A percentile compares a stretch with the other conserved stretches of the same genome.
These are phyloP conservation scores for Adelges cooleyi DNA, from an alignment of 1,140 invertebrate species.

Conservation along the genomic window DNA sequence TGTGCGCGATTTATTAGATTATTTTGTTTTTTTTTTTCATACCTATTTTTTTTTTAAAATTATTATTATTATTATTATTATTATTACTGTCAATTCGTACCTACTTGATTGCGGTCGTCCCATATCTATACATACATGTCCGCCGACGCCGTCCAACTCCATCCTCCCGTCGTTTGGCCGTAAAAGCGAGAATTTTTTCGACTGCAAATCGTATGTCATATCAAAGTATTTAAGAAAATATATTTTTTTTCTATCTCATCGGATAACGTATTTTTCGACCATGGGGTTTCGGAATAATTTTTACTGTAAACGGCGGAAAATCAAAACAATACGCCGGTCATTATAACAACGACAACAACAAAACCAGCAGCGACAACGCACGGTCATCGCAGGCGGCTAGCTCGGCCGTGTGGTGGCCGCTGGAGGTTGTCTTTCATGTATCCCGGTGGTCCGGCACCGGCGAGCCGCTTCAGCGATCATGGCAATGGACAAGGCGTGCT, in stretches of 20 bases:
- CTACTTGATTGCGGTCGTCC: too few species aligned
- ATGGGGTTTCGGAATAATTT: not conserved
- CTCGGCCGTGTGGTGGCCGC: not conserved
- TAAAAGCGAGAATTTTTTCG: not conserved
- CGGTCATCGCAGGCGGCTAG: not conserved
- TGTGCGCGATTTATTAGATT: not conserved
- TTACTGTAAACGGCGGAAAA: not conserved
- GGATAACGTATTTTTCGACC: too few species aligned
- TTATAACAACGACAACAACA: not conserved
- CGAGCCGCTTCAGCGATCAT: not conserved
- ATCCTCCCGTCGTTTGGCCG: too few species aligned
- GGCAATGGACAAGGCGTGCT: slow-evolving; percentile 2
- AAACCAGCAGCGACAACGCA: not conserved
- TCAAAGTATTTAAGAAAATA: not conserved
- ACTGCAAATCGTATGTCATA: not conserved
- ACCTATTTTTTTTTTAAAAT: too few species aligned
- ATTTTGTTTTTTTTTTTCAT: not conserved
- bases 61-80: too few species aligned
- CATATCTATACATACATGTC: too few species aligned
- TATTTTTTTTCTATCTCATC: too few species aligned
- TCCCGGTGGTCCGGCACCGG: slow-evolving; percentile 5
- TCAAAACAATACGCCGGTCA: not conserved
- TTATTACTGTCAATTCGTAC: too few species aligned
- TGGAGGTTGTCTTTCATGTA: slow-evolving; percentile 6
- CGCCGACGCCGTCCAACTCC: too few species aligned